Percentiles rank a stretch among this genome's conserved stretches.
Evolutionary conservation across 2,888 invertebrate species (phyloP).

Genomic region (Trichogramma evanescens): DNA sequence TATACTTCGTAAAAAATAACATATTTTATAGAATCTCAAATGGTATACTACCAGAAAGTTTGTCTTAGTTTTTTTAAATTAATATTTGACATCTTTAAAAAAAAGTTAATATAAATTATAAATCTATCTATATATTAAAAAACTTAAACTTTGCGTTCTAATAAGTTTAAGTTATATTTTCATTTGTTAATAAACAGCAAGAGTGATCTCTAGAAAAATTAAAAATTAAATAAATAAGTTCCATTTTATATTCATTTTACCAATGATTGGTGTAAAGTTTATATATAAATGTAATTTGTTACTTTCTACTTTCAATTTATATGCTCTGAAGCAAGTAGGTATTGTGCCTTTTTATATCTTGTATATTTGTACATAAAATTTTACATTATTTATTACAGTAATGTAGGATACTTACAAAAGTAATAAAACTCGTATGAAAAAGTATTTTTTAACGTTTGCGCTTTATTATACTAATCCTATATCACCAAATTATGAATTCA

Average conservation of each 20-base stretch:
- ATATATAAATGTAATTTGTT: too few relatives aligned
- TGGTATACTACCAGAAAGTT: neutral
- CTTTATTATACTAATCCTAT: too few relatives aligned
- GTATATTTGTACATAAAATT: slow-evolving; percentile 46
- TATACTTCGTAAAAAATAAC: neutral
- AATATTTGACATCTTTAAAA: too few relatives aligned
- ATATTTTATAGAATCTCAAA: neutral
- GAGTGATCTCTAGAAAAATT: neutral
- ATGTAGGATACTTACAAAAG: slow-evolving; percentile 37
- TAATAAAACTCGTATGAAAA: slow-evolving; percentile 32
- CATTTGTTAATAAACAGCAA: neutral
- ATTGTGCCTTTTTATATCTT: slow-evolving; percentile 46
- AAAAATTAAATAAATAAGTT: neutral
- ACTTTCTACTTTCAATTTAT: slow-evolving; percentile 32
- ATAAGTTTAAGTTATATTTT: too few relatives aligned
- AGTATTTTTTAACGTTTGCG: neutral
- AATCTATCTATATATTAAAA: too few relatives aligned
- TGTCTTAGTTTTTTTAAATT: neutral
- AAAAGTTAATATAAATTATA: too few relatives aligned
- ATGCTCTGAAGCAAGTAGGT: slow-evolving; percentile 45
- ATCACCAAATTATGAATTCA: too few relatives aligned
- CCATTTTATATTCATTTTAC: too few relatives aligned
- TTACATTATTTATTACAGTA: slow-evolving; percentile 42
- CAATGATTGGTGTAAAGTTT: too few relatives aligned
- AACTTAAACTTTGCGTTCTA: too few relatives aligned